A percentile compares a stretch with the other conserved stretches of the same genome.
phyloP scores from a whole-genome alignment of 2,888 invertebrate genomes.

The Ferrisia virgata region DNA sequence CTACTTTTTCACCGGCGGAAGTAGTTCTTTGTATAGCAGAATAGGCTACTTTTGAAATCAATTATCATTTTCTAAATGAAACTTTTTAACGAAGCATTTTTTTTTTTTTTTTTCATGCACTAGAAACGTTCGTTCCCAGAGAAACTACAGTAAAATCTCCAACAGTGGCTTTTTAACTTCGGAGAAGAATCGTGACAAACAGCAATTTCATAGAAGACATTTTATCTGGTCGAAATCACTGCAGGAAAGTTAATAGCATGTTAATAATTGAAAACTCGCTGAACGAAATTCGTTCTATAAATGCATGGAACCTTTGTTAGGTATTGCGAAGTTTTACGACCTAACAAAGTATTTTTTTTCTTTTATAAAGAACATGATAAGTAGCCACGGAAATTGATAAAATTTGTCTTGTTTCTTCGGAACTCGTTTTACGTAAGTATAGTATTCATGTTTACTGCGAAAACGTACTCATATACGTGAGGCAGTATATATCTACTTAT shows the following conservation, averaged over 20 bases:
- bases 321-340: constrained; percentile 8
- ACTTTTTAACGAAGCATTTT: neutral
- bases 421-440: neutral
- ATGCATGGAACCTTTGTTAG: neutral
- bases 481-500: neutral
- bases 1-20: neutral
- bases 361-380: neutral
- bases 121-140: neutral
- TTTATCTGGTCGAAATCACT: constrained; percentile 14
- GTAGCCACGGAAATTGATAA: neutral
- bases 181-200: neutral
- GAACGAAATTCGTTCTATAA: neutral
- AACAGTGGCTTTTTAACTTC: neutral
- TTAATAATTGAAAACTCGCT: constrained; percentile 16
- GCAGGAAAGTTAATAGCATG: constrained; percentile 9
- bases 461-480: neutral
- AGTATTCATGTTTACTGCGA: too few relatives aligned
- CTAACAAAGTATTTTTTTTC: neutral
- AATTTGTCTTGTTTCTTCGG: neutral
- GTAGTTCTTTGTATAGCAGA: neutral
- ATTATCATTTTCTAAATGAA: neutral
- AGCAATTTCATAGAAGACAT: constrained; percentile 6
- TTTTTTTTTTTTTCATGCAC: neutral
- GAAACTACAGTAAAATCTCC: neutral
- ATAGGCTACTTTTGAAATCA: neutral